A percentile compares a stretch with the other conserved stretches of the same genome.
Evolutionary conservation across 2,113 vertebrate genomes (phyloP).

Genomic region (Dissostichus mawsoni): DNA sequence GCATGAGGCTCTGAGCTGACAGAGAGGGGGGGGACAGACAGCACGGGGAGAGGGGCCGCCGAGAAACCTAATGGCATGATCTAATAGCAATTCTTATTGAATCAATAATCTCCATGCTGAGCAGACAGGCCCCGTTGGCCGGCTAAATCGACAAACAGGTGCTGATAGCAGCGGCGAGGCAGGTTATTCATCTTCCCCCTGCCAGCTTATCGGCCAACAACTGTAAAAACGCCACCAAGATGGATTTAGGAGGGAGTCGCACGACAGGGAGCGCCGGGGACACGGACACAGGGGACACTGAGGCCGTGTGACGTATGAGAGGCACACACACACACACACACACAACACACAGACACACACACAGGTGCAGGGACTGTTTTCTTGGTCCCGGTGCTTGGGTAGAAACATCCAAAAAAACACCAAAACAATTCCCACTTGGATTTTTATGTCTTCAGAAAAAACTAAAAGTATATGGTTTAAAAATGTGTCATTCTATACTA

Average conservation of each 20-base stretch:
- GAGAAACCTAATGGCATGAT: constrained; percentile 91
- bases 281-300: constrained; percentile 59
- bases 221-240: constrained; percentile 91
- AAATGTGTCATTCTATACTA: constrained; percentile 5
- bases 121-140: constrained; percentile 91
- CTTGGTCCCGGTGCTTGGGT: constrained; percentile 22
- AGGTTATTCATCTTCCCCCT: constrained; percentile 96
- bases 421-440: constrained; percentile 17
- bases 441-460: constrained; percentile 4
- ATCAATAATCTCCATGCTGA: constrained; percentile 99
- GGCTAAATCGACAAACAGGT: constrained; percentile 96
- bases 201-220: constrained; percentile 92
- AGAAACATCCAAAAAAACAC: constrained; percentile 23
- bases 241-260: constrained; percentile 86
- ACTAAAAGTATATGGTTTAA: constrained; percentile 18
- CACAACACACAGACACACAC: constrained; percentile 18
- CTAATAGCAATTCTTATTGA: constrained; percentile 99
- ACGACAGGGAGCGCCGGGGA: constrained; percentile 52
- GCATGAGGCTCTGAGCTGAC: constrained; percentile 87
- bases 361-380: constrained; percentile 44
- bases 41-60: constrained; percentile 55
- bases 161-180: constrained; percentile 90
- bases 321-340: neutral
- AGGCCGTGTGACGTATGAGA: constrained; percentile 59
- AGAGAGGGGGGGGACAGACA: constrained; percentile 58